phyloP scores from a whole-genome alignment of 2,888 invertebrate species.

The Ornithoptera priamus region DNA sequence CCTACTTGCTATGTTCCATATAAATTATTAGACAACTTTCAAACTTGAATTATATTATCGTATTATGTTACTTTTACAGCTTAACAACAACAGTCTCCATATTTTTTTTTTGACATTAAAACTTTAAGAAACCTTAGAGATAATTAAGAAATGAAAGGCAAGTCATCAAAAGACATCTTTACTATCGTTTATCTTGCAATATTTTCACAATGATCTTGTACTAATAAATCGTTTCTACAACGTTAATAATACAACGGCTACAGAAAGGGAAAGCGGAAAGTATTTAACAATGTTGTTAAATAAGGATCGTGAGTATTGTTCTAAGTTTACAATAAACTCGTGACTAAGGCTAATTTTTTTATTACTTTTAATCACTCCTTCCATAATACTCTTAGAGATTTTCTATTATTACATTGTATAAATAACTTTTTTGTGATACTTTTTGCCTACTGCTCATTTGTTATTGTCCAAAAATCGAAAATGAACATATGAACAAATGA shows the following conservation, averaged over 20 bases:
- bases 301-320: constrained; percentile 22
- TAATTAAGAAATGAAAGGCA: background rate
- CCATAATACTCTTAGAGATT: background rate
- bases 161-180: background rate
- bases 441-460: background rate
- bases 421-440: background rate
- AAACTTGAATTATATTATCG: too few relatives aligned
- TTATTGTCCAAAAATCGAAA: too few relatives aligned
- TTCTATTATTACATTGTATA: background rate
- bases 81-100: too few relatives aligned
- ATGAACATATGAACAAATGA: too few relatives aligned
- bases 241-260: background rate
- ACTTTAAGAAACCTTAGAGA: background rate
- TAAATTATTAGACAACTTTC: too few relatives aligned
- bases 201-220: background rate
- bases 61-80: too few relatives aligned
- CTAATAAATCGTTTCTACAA: background rate
- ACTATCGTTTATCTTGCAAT: background rate
- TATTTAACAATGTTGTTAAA: constrained; percentile 18
- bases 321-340: constrained; percentile 20
- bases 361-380: background rate
- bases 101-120: too few relatives aligned
- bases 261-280: constrained; percentile 21
- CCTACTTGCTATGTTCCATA: too few relatives aligned
- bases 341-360: constrained; percentile 8